Evolutionary conservation across 2,797 vertebrate species (phyloP).

Genomic region (Tarsius wallacei): DNA sequence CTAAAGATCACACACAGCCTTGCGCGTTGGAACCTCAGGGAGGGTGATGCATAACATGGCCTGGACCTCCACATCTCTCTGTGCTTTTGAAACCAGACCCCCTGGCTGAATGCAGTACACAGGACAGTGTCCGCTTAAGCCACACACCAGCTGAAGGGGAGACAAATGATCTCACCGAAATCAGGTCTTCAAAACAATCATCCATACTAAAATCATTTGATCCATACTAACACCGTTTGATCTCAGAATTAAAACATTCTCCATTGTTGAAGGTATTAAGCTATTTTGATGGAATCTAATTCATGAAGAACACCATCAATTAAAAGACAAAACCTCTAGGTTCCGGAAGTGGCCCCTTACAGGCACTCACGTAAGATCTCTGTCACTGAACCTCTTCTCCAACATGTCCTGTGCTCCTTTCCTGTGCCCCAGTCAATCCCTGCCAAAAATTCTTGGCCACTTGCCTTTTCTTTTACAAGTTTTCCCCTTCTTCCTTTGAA

Average conservation of each 20-base stretch:
- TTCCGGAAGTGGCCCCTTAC: not conserved
- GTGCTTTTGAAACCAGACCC: slow-evolving; percentile 33
- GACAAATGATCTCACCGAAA: not conserved
- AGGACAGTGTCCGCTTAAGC: not conserved
- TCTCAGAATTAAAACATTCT: slow-evolving; percentile 13
- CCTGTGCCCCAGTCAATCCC: not conserved
- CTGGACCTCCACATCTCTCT: slow-evolving; percentile 34
- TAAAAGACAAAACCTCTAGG: not conserved
- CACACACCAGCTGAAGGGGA: not conserved
- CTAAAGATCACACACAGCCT: slow-evolving; percentile 64
- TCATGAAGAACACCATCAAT: slow-evolving; percentile 51
- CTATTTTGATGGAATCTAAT: not conserved
- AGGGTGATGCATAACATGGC: not conserved
- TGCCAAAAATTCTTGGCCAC: not conserved
- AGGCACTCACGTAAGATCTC: not conserved
- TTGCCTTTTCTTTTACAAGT: not conserved
- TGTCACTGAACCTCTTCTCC: not conserved
- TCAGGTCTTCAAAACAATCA: not conserved
- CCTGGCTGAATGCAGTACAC: not conserved
- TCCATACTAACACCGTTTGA: slow-evolving; percentile 19
- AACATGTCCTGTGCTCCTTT: not conserved
- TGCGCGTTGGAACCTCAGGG: slow-evolving; percentile 30
- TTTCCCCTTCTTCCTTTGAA: slow-evolving; percentile 17
- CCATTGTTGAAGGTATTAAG: not conserved
- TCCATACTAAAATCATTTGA: slow-evolving; percentile 6